These are phyloP conservation scores for Zaprionus bogoriensis DNA, from an alignment of 2,888 invertebrate species.

Conservation along the genomic window DNA sequence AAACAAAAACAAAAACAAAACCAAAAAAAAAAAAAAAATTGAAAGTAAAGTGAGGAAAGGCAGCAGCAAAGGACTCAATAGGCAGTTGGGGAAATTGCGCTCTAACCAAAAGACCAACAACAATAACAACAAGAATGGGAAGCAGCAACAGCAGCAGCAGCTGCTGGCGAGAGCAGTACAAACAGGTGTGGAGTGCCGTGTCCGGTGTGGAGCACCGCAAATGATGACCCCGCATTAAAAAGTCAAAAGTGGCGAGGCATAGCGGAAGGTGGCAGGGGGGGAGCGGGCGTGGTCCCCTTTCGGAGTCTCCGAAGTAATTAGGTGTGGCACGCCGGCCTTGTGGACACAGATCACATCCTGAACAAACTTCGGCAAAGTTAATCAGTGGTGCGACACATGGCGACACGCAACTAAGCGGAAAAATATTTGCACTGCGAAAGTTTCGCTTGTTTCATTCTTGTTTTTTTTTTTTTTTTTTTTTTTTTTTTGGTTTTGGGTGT, in stretches of 20 bases:
- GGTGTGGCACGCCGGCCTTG: constrained; percentile 48
- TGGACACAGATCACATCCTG: constrained; percentile 42
- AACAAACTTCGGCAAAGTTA: constrained; percentile 63
- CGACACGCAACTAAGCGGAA: constrained; percentile 77
- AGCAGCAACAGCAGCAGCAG: background rate
- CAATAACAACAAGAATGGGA: background rate
- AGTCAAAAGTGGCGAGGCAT: constrained; percentile 31
- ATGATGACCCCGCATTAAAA: constrained; percentile 54
- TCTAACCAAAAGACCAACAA: constrained; percentile 9
- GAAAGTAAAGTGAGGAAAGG: constrained; percentile 1
- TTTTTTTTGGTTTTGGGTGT: background rate
- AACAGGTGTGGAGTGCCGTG: constrained; percentile 42
- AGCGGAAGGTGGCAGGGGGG: constrained; percentile 1
- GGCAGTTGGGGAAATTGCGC: background rate
- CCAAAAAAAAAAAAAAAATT: background rate
- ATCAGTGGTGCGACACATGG: constrained; percentile 73
- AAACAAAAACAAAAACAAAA: constrained; percentile 13
- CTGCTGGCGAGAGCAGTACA: constrained; percentile 11
- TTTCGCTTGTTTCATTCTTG: constrained; percentile 27
- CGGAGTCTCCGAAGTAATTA: constrained; percentile 70
- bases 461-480: background rate
- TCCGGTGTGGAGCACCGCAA: constrained; percentile 35
- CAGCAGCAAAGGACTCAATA: background rate
- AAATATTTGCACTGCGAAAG: constrained; percentile 68
- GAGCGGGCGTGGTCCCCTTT: constrained; percentile 1